Percentiles rank a stretch among this genome's conserved stretches.
phyloP scores from a whole-genome alignment of 2,113 vertebrate species.

The Egretta garzetta region DNA sequence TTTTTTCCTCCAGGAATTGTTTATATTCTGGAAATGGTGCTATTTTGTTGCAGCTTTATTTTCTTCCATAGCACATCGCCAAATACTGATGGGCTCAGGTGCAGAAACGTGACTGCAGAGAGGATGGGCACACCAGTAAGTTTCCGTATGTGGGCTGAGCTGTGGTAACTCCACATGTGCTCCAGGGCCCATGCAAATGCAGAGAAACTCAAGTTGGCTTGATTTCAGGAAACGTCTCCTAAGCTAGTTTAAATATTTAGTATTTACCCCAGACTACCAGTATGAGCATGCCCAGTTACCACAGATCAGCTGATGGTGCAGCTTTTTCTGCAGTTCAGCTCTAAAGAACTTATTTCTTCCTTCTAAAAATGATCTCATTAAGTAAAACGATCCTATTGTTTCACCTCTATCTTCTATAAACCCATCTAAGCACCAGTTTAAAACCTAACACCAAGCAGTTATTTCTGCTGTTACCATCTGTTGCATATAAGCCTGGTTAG shows the following conservation, averaged over 20 bases:
- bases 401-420: slow-evolving; percentile 16
- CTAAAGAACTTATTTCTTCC: neutral
- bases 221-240: neutral
- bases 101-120: neutral
- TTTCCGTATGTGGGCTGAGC: neutral
- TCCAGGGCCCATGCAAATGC: neutral
- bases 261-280: neutral
- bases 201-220: neutral
- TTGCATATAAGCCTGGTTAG: slow-evolving; percentile 12
- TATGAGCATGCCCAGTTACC: neutral
- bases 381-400: slow-evolving; percentile 49
- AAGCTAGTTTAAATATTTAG: neutral
- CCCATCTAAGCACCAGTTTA: slow-evolving; percentile 11
- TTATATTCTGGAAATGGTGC: neutral
- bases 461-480: slow-evolving; percentile 51
- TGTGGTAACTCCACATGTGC: neutral
- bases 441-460: slow-evolving; percentile 42
- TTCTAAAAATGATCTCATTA: neutral
- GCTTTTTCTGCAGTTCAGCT: neutral
- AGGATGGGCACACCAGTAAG: neutral
- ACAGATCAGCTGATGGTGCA: neutral
- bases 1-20: neutral
- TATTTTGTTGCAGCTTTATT: neutral
- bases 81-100: neutral
- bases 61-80: neutral